Percentiles rank a stretch among this genome's conserved stretches.
These are phyloP conservation scores for Caenorhabditis sp. DNA, from an alignment of 2,888 invertebrate genomes.

Conservation along the genomic window DNA sequence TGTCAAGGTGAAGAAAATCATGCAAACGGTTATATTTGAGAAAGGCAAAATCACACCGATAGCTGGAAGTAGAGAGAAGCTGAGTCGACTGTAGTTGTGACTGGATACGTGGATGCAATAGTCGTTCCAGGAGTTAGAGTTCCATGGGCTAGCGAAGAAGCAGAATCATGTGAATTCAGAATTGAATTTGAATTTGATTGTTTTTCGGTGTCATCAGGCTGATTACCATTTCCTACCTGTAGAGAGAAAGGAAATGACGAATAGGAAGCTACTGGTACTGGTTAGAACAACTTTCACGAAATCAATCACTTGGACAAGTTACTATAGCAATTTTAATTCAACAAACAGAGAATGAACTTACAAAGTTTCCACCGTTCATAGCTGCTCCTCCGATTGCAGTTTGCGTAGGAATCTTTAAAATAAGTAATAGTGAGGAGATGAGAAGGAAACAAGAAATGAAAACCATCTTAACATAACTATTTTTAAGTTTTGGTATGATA, in stretches of 20 bases:
- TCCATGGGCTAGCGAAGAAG: not conserved
- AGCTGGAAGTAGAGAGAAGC: slow-evolving; percentile 49
- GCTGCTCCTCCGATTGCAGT: not conserved
- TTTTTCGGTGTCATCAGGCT: slow-evolving; percentile 13
- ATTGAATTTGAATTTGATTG: not conserved
- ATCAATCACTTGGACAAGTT: not conserved
- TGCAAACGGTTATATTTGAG: not conserved
- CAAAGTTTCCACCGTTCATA: slow-evolving; percentile 31
- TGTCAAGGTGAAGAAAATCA: not conserved
- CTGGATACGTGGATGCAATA: slow-evolving; percentile 3
- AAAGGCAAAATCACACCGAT: slow-evolving; percentile 41
- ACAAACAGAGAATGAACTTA: not conserved
- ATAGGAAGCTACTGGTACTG: not conserved
- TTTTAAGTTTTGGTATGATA: not conserved
- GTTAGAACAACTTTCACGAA: not conserved
- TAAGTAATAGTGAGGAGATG: not conserved
- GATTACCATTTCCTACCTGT: slow-evolving; percentile 11
- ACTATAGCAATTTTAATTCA: not conserved
- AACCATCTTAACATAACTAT: not conserved
- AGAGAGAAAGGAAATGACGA: slow-evolving; percentile 8
- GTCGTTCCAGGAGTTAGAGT: slow-evolving; percentile 7
- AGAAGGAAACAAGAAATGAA: not conserved
- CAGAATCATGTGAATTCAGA: slow-evolving; percentile 12
- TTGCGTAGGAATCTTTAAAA: slow-evolving; percentile 11
- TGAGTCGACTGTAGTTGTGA: slow-evolving; percentile 32